Evolutionary conservation across 2,113 vertebrate genomes (phyloP).

Genomic region (Elachura formosa): DNA sequence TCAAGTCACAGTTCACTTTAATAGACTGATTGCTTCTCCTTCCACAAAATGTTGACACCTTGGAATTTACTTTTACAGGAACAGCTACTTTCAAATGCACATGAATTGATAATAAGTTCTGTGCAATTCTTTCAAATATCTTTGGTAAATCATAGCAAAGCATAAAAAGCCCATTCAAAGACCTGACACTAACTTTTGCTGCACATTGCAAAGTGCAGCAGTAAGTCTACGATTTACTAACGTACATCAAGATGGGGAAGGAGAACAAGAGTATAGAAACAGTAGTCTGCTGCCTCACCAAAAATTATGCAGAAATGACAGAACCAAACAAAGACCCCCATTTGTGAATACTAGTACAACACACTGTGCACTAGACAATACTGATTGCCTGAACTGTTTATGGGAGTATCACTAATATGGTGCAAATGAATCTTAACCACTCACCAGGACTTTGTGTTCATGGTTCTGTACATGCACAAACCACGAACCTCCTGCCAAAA

Average conservation of each 20-base stretch:
- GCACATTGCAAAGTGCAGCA: neutral
- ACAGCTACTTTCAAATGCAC: neutral
- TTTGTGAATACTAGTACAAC: rapidly evolving
- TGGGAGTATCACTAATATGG: neutral
- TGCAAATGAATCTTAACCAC: neutral
- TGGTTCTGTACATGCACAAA: neutral
- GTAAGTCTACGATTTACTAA: neutral
- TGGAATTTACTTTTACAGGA: neutral
- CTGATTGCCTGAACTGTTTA: neutral
- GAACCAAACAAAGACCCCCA: neutral
- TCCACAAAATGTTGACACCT: neutral
- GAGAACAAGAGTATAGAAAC: neutral
- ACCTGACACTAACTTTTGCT: neutral
- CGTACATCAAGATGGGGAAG: neutral
- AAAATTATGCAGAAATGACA: neutral
- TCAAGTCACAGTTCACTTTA: neutral
- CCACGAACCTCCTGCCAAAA: neutral
- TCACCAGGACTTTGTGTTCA: neutral
- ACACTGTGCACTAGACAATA: neutral
- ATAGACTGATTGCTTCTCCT: neutral
- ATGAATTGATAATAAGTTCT: neutral
- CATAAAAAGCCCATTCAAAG: neutral
- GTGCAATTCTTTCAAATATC: neutral
- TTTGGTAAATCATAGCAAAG: neutral
- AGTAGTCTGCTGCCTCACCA: neutral